phyloP scores from a whole-genome alignment of 2,797 vertebrate genomes.

The Xyrichtys novacula region DNA sequence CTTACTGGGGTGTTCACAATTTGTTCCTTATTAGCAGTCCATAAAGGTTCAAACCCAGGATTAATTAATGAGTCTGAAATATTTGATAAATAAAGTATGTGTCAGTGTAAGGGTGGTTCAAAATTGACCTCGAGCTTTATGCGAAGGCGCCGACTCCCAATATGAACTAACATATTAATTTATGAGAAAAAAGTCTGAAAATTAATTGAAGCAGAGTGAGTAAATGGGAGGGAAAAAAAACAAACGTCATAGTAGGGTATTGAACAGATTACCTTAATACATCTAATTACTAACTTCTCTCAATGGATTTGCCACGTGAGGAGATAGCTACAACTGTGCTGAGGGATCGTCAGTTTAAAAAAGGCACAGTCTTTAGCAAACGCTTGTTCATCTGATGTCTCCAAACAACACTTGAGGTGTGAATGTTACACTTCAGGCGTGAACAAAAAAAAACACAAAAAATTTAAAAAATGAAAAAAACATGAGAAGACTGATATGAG shows the following conservation, averaged over 20 bases:
- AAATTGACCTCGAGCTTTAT: background rate
- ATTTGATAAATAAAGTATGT: background rate
- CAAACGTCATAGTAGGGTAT: background rate
- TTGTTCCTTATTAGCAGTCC: background rate
- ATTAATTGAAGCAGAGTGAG: background rate
- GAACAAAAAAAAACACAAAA: too few relatives aligned
- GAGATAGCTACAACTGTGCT: background rate
- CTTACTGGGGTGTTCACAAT: conserved; percentile 1
- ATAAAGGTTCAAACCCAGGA: background rate
- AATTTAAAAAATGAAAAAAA: background rate
- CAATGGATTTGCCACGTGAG: background rate
- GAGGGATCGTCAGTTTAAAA: background rate
- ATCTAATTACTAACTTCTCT: background rate
- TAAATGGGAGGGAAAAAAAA: background rate
- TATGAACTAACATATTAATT: background rate
- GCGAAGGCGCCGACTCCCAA: background rate
- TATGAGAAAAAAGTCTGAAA: background rate
- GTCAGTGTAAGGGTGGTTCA: background rate
- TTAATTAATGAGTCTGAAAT: background rate
- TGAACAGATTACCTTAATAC: background rate
- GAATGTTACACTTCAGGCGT: background rate
- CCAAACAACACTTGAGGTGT: conserved; percentile 6
- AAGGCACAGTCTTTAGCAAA: background rate
- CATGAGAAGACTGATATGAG: background rate
- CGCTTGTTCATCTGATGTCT: conserved; percentile 3